Evolutionary conservation across 2,113 vertebrate species (phyloP).

Genomic region (Pteruthius melanotis): DNA sequence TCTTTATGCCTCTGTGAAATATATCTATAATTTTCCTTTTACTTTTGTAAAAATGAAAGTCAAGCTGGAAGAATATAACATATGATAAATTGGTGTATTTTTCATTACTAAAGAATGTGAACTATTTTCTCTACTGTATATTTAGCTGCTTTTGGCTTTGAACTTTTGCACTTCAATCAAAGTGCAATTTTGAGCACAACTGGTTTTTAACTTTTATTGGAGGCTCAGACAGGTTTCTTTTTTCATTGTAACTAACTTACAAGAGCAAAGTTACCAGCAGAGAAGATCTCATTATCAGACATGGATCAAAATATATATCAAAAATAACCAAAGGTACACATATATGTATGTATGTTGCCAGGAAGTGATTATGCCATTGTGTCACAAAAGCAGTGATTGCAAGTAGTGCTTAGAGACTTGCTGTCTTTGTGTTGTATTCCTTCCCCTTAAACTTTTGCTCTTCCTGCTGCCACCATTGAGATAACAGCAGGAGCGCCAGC

Average conservation of each 20-base stretch:
- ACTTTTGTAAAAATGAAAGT: conserved; percentile 45
- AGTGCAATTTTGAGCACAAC: conserved; percentile 59
- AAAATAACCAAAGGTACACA: not conserved
- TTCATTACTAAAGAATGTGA: conserved; percentile 49
- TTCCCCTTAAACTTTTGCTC: not conserved
- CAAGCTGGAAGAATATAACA: conserved; percentile 47
- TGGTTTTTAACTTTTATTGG: conserved; percentile 48
- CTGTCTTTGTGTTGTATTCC: not conserved
- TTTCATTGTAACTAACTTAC: not conserved
- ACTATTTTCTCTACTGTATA: conserved; percentile 48
- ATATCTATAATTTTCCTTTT: conserved; percentile 35
- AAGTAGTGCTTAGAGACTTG: not conserved
- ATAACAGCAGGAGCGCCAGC: conserved; percentile 12
- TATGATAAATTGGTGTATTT: conserved; percentile 63
- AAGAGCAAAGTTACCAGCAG: not conserved
- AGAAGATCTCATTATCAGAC: conserved; percentile 7
- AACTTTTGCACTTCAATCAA: conserved; percentile 66
- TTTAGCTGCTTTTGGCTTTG: conserved; percentile 64
- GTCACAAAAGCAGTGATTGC: not conserved
- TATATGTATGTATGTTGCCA: not conserved
- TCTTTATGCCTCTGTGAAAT: conserved; percentile 34
- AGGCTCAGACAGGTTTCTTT: conserved; percentile 16
- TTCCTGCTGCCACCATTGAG: not conserved
- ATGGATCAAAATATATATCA: not conserved
- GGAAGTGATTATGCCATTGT: not conserved